phyloP scores from a whole-genome alignment of 2,113 vertebrate species.

The Tiliqua scincoides region DNA sequence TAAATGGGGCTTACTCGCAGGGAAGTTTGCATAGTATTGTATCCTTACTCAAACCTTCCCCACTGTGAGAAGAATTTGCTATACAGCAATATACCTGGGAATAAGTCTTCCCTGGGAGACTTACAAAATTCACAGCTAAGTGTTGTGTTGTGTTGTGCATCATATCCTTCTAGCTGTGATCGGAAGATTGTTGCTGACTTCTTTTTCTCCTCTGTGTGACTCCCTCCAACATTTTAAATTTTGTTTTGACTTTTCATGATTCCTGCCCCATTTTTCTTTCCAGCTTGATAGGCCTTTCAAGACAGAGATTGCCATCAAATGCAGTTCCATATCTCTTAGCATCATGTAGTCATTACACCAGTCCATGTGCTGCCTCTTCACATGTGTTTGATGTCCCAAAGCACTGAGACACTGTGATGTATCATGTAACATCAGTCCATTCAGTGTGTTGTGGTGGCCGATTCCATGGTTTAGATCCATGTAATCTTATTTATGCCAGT shows the following conservation, averaged over 20 bases:
- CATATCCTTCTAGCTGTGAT: too few species aligned
- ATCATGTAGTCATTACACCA: not conserved
- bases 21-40: too few species aligned
- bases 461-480: not conserved
- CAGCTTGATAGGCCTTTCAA: not conserved
- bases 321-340: not conserved
- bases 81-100: too few species aligned
- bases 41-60: too few species aligned
- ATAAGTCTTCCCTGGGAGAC: not conserved
- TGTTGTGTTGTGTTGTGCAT: too few species aligned
- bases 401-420: not conserved
- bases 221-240: not conserved
- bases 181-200: not conserved
- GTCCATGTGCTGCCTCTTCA: not conserved
- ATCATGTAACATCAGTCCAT: too few species aligned
- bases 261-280: not conserved
- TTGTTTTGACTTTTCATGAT: not conserved
- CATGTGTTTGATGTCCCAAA: not conserved
- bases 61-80: not conserved
- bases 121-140: too few species aligned
- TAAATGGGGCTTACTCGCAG: too few species aligned
- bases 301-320: not conserved
- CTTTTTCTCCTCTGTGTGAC: not conserved
- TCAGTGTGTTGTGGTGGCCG: not conserved
- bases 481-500: not conserved